Evolutionary conservation across 1,140 invertebrate species (phyloP), one percentile per base, ranked within the genome.

Genomic region (Manduca sexta): DNA sequence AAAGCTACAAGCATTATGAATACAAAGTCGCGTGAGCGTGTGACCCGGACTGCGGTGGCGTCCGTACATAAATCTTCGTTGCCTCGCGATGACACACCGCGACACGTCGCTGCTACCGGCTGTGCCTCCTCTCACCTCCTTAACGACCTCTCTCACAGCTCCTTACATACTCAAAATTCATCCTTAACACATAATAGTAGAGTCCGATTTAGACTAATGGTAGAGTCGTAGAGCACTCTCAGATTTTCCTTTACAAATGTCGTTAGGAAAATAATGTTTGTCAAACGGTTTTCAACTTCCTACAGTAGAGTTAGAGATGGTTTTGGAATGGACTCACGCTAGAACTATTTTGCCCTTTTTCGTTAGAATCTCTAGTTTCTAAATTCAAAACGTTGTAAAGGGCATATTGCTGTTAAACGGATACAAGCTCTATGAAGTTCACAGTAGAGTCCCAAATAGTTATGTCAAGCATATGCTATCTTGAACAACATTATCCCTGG

Each of bases 51-150:
- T 11, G 3, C 17, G 60, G 21, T 26, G 21, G 21, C 21, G 65
- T 65, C 58, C 65, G 74, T 74, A 80, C 79, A 83, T 84, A 84
- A 84, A 84, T 84, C 81, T 84, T 84, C 77, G 83, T 84, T 78
- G 81, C 78, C 69, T 79, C 74, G 70, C 79, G 81, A 84, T 80
- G 81, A 84, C 79, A 82, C 62, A 74, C 74, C 70, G 67, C 81
- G 77, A 81, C 79, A 80, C 74, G 70, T 81, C 74, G 52, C 45
- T 50, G 80, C 80, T 82, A 84, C 78, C 74, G 81, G 71, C 74
- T 74, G 66, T 49, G 55, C 59, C 46, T 26, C 38, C 26, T 31
- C 42, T 45, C 29, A 59, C 37, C 18, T 48, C 43, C 48, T 17
- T 53, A 73, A 82, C 50, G 54, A 57, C 65, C 34, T 66, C 45